Percentiles rank a stretch among this genome's conserved stretches.
phyloP scores from a whole-genome alignment of 2,888 invertebrate genomes.

The Calameuta filiformis region DNA sequence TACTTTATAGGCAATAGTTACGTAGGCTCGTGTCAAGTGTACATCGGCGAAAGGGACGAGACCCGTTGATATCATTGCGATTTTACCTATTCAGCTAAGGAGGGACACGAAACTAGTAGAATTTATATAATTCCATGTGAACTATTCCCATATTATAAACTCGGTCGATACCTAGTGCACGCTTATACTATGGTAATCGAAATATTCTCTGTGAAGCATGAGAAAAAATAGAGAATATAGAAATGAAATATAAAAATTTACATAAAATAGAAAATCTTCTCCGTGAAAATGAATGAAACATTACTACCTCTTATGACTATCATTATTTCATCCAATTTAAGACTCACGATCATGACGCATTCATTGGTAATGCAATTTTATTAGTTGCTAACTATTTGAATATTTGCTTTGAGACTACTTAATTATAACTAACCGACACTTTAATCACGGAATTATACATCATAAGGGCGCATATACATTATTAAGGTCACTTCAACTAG shows the following conservation, averaged over 20 bases:
- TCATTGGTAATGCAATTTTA: background rate
- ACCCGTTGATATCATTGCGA: no score
- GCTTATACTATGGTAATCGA: background rate
- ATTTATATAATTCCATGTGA: no score
- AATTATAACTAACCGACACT: background rate
- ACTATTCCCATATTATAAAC: no score
- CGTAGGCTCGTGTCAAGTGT: no score
- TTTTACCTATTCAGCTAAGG: no score
- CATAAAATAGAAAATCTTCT: no score
- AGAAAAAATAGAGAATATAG: background rate
- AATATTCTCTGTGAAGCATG: background rate
- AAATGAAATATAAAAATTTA: background rate
- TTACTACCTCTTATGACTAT: background rate
- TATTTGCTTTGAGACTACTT: background rate
- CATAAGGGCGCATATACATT: background rate
- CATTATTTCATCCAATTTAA: background rate
- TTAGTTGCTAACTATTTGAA: background rate
- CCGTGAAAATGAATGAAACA: background rate
- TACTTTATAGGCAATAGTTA: no score
- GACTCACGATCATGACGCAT: no score
- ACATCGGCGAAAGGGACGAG: no score
- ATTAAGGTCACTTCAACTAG: background rate
- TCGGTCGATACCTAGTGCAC: no score
- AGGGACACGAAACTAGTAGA: no score
- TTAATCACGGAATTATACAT: background rate